phyloP scores from a whole-genome alignment of 1,140 invertebrate genomes.

The Hestina assimilis region DNA sequence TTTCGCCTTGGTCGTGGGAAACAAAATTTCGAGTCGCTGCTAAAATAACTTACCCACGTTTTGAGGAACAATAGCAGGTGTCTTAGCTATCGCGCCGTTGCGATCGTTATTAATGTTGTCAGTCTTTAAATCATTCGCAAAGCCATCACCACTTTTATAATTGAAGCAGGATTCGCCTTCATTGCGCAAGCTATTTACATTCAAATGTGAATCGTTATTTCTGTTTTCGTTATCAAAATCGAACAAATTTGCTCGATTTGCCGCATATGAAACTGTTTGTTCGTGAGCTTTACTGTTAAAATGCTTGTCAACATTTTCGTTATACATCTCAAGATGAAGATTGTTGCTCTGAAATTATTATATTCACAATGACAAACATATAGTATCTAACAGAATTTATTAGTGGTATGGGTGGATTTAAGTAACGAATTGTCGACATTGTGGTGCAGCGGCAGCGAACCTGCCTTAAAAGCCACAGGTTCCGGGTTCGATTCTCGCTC shows the following conservation, averaged over 20 bases:
- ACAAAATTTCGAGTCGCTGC: no score
- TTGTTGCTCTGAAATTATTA: constrained; percentile 18
- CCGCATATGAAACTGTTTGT: constrained; percentile 20
- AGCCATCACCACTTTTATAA: neutral
- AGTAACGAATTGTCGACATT: no score
- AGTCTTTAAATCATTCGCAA: constrained; percentile 5
- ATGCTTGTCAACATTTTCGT: constrained; percentile 22
- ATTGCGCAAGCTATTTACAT: neutral
- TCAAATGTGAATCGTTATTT: constrained; percentile 17
- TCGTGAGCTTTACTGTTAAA: constrained; percentile 24
- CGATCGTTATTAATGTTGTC: neutral
- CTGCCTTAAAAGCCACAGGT: no score
- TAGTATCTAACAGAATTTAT: no score
- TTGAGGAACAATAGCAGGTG: neutral
- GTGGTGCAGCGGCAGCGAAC: no score
- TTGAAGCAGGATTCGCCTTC: neutral
- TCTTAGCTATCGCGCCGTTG: neutral
- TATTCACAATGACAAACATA: neutral
- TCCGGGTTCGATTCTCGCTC: no score
- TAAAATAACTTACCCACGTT: constrained; percentile 12
- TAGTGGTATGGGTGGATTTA: no score
- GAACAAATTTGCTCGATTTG: constrained; percentile 17
- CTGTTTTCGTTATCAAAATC: constrained; percentile 5
- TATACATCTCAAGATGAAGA: constrained; percentile 36
- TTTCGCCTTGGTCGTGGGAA: no score